Conservation (phyloP, 2,888 invertebrate genomes). For the Fragum sueziense region DNA sequence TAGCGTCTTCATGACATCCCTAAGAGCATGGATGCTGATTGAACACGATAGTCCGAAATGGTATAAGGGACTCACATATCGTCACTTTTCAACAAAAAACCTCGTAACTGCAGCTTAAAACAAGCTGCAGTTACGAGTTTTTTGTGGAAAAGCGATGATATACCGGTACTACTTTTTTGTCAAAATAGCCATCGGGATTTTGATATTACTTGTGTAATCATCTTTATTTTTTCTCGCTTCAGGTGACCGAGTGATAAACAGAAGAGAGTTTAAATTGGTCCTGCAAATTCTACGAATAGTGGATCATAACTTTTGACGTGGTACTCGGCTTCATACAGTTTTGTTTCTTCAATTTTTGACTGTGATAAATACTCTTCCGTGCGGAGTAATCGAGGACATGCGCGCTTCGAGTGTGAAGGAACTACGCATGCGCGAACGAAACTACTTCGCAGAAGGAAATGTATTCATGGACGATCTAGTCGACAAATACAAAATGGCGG, state of each 20-base stretch:
- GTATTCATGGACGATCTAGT: not conserved
- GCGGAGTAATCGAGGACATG: slow-evolving; percentile 11
- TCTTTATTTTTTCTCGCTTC: slow-evolving; percentile 13
- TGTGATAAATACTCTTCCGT: slow-evolving; percentile 13
- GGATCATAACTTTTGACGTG: slow-evolving; percentile 50
- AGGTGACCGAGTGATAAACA: slow-evolving; percentile 52
- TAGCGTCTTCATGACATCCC: too few species aligned
- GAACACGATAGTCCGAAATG: too few species aligned
- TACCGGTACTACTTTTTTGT: too few species aligned
- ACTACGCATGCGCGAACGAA: slow-evolving; percentile 16
- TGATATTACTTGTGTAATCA: too few species aligned
- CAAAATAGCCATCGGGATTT: too few species aligned
- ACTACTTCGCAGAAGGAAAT: slow-evolving; percentile 13
- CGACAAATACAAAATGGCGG: not conserved
- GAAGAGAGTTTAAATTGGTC: slow-evolving; percentile 53
- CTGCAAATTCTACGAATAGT: slow-evolving; percentile 57
- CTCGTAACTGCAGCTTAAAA: too few species aligned
- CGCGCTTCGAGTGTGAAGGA: not conserved
- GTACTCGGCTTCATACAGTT: not conserved
- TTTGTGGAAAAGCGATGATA: too few species aligned
- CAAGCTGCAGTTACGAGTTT: too few species aligned
- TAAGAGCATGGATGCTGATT: too few species aligned
- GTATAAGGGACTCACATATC: too few species aligned
- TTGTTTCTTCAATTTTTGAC: slow-evolving; percentile 16
- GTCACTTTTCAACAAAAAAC: too few species aligned